Conservation (phyloP, 2,888 invertebrate species). For the Chaitophorus viminalis region DNA sequence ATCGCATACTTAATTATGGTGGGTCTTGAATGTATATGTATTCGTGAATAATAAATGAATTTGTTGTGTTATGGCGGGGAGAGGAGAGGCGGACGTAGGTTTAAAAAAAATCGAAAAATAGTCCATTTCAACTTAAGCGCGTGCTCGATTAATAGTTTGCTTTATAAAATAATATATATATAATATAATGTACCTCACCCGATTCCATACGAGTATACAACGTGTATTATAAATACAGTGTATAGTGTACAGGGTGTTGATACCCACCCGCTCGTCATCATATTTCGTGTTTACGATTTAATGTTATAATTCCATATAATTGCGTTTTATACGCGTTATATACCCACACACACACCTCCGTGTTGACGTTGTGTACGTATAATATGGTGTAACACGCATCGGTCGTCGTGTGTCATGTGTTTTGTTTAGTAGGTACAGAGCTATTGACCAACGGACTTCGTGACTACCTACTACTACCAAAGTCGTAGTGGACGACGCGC, state of each 20-base stretch:
- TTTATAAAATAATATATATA: background rate
- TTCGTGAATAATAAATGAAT: slow-evolving; percentile 43
- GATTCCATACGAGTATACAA: too few species aligned
- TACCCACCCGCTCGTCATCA: background rate
- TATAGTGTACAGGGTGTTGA: background rate
- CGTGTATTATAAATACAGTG: too few species aligned
- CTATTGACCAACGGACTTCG: background rate
- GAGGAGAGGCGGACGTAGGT: background rate
- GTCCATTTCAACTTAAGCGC: background rate
- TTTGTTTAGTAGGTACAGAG: background rate
- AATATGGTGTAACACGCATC: background rate
- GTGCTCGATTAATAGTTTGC: slow-evolving; percentile 16
- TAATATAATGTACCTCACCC: background rate
- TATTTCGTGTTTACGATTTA: background rate
- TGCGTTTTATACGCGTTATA: too few species aligned
- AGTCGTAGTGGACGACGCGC: background rate
- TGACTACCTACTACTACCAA: background rate
- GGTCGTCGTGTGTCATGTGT: background rate
- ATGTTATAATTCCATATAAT: background rate
- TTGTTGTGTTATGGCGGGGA: background rate
- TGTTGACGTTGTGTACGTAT: background rate
- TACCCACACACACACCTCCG: too few species aligned
- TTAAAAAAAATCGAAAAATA: background rate
- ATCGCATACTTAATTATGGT: slow-evolving; percentile 24
- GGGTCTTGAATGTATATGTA: slow-evolving; percentile 13